These are phyloP conservation scores for Melanaphis sacchari DNA, from an alignment of 1,140 invertebrate genomes.

Conservation along the genomic window DNA sequence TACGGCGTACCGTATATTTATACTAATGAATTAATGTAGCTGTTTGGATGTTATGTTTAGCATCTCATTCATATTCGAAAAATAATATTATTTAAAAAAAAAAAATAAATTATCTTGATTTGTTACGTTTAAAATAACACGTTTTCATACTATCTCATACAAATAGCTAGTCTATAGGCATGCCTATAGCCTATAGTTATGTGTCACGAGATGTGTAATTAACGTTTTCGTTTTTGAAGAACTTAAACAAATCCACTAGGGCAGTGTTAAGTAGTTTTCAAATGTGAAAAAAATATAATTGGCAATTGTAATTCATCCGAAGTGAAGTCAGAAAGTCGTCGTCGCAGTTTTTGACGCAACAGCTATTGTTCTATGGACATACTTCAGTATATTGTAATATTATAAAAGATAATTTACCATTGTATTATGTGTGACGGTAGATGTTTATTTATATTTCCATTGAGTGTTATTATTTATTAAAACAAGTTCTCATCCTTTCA, in stretches of 20 bases:
- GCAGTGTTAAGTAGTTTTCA: neutral
- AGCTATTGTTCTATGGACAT: neutral
- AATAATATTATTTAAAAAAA: too few species aligned
- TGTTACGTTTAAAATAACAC: neutral
- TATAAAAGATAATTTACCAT: too few species aligned
- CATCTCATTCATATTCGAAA: neutral
- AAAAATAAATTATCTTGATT: too few species aligned
- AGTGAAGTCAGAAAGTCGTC: neutral
- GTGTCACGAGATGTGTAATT: too few species aligned
- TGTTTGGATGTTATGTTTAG: too few species aligned
- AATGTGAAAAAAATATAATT: too few species aligned
- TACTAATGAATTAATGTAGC: too few species aligned
- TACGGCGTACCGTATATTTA: too few species aligned
- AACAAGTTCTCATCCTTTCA: neutral
- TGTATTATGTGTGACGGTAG: neutral
- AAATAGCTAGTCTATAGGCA: neutral
- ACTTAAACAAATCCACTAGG: too few species aligned
- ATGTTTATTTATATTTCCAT: neutral
- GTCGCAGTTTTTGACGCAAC: neutral
- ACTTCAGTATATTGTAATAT: neutral
- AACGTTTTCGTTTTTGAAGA: too few species aligned
- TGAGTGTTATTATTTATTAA: neutral
- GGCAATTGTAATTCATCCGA: neutral
- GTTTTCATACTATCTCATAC: neutral
- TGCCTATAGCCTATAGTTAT: too few species aligned